Percentiles rank a stretch among this genome's conserved stretches.
Conservation (phyloP, 1,140 invertebrate genomes). For the Trigoniulus corallinus region DNA sequence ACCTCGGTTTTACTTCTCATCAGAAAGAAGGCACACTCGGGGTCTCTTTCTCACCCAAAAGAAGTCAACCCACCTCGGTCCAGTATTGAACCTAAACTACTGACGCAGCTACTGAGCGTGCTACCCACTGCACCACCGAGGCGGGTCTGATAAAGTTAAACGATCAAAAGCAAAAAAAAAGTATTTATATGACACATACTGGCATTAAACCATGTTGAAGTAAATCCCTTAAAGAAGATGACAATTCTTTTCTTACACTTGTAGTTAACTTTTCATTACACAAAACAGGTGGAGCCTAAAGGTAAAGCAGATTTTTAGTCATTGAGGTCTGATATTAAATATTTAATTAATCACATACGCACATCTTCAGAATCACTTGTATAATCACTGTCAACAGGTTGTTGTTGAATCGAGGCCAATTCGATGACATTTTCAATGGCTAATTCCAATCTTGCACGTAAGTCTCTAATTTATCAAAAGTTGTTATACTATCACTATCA, state of each 20-base stretch:
- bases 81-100: no score
- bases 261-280: slow-evolving; percentile 59
- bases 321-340: slow-evolving; percentile 5
- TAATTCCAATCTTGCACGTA: slow-evolving; percentile 80
- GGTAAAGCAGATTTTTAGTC: neutral
- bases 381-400: slow-evolving; percentile 37
- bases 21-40: no score
- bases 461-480: slow-evolving; percentile 42
- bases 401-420: slow-evolving; percentile 26
- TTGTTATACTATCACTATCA: slow-evolving; percentile 4
- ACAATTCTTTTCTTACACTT: slow-evolving; percentile 78
- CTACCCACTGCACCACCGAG: no score
- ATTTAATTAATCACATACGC: slow-evolving; percentile 6
- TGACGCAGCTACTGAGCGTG: no score
- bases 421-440: slow-evolving; percentile 63
- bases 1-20: no score
- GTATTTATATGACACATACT: no score
- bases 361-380: slow-evolving; percentile 43
- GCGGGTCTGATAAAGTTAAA: no score
- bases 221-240: slow-evolving; percentile 70
- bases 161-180: no score
- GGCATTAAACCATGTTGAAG: slow-evolving; percentile 80
- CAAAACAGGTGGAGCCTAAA: slow-evolving; percentile 30
- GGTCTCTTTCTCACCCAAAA: no score
- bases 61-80: no score